Conservation (phyloP, 2,888 invertebrate genomes). For the Kryphioiulus occultus region DNA sequence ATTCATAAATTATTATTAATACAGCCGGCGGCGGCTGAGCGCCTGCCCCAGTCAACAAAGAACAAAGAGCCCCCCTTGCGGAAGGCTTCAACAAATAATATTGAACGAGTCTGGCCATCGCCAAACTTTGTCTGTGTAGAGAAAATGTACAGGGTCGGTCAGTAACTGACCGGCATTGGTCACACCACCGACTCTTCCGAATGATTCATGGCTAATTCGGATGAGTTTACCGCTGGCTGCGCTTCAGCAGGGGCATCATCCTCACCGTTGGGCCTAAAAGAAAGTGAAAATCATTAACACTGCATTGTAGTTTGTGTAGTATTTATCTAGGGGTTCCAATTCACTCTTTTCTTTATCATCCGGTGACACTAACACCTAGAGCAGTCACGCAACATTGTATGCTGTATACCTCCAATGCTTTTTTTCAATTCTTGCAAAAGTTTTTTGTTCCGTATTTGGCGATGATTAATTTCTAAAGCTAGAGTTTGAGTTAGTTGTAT, state of each 20-base stretch:
- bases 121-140: constrained; percentile 1
- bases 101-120: neutral
- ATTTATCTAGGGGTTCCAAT: too few relatives aligned
- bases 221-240: constrained; percentile 39
- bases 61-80: neutral
- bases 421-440: too few relatives aligned
- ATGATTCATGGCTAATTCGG: neutral
- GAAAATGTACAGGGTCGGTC: constrained; percentile 24
- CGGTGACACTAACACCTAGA: too few relatives aligned
- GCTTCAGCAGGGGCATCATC: constrained; percentile 32
- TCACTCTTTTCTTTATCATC: too few relatives aligned
- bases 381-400: too few relatives aligned
- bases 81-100: constrained; percentile 16
- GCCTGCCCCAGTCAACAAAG: neutral
- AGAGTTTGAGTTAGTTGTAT: too few relatives aligned
- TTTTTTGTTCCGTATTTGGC: too few relatives aligned
- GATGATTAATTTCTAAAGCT: too few relatives aligned
- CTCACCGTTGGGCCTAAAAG: constrained; percentile 43
- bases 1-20: constrained; percentile 17
- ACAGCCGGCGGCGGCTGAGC: neutral
- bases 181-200: constrained; percentile 35
- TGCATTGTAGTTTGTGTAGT: too few relatives aligned
- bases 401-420: too few relatives aligned
- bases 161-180: neutral
- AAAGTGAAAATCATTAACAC: neutral